A percentile compares a stretch with the other conserved stretches of the same genome.
phyloP scores from a whole-genome alignment of 2,888 invertebrate genomes.

The Acanthopleura granulata region DNA sequence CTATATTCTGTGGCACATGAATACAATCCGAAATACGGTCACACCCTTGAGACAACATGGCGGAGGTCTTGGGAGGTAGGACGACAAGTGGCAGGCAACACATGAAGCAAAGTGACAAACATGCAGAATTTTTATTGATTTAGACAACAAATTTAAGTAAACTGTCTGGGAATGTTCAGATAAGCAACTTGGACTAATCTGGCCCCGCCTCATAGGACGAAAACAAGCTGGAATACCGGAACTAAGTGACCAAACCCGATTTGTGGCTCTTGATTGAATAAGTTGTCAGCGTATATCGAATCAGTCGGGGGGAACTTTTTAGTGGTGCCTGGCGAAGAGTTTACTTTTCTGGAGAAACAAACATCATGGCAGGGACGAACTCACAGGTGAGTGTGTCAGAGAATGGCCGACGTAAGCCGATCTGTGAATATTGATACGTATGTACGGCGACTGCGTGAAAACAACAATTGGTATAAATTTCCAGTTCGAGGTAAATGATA shows the following conservation, averaged over 20 bases:
- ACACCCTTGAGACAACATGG: conserved; percentile 60
- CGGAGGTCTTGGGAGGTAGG: conserved; percentile 28
- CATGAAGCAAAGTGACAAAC: conserved; percentile 26
- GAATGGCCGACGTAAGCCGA: neutral
- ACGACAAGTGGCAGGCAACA: conserved; percentile 24
- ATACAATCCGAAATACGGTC: conserved; percentile 40
- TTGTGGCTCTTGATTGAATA: too few relatives aligned
- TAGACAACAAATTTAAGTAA: conserved; percentile 9
- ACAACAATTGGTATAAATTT: too few relatives aligned
- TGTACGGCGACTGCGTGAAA: too few relatives aligned
- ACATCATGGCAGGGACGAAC: neutral
- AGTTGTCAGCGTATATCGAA: too few relatives aligned
- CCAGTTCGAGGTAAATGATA: too few relatives aligned
- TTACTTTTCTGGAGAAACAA: neutral
- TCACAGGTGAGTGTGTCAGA: conserved; percentile 1
- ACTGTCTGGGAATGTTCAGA: conserved; percentile 4
- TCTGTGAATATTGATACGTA: too few relatives aligned
- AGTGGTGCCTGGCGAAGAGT: too few relatives aligned
- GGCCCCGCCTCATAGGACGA: too few relatives aligned
- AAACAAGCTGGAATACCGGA: too few relatives aligned
- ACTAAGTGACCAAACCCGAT: too few relatives aligned
- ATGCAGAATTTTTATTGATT: conserved; percentile 6
- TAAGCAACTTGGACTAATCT: neutral
- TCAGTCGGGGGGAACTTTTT: too few relatives aligned
- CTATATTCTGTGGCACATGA: neutral